Conservation (phyloP, 2,888 invertebrate species). For the Pseudoips prasinana region DNA sequence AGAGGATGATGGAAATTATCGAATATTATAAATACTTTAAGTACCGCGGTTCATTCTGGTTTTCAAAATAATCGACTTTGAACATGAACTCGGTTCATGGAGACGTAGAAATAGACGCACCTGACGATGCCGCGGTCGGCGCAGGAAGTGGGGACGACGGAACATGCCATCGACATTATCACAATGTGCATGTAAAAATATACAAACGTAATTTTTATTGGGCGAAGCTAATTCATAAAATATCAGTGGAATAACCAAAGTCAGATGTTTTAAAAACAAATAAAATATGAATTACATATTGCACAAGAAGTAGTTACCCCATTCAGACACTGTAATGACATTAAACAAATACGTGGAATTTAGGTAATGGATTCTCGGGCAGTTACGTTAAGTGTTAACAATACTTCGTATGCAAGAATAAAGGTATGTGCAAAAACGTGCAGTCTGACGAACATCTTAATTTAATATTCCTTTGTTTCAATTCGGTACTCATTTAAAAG, state of each 20-base stretch:
- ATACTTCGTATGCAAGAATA: constrained; percentile 6
- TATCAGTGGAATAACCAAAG: too few species aligned
- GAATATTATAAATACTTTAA: constrained; percentile 26
- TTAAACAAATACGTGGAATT: constrained; percentile 17
- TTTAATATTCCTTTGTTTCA: constrained; percentile 15
- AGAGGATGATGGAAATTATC: constrained; percentile 32
- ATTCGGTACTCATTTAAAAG: constrained; percentile 3
- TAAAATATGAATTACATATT: too few species aligned
- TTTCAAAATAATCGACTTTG: constrained; percentile 69
- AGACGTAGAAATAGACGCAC: constrained; percentile 70
- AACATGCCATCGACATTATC: constrained; percentile 42
- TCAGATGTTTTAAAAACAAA: too few species aligned
- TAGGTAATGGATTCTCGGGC: constrained; percentile 9
- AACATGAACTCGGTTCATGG: constrained; percentile 72
- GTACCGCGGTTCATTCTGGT: constrained; percentile 27
- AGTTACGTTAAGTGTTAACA: constrained; percentile 17
- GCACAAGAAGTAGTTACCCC: too few species aligned
- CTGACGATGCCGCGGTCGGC: constrained; percentile 49
- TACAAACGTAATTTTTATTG: constrained; percentile 29
- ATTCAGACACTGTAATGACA: constrained; percentile 5
- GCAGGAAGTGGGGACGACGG: constrained; percentile 67
- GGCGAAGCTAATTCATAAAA: too few species aligned
- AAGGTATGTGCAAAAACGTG: constrained; percentile 1
- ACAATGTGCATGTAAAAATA: constrained; percentile 31
- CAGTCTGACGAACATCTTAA: constrained; percentile 3